A percentile compares a stretch with the other conserved stretches of the same genome.
phyloP scores from a whole-genome alignment of 2,113 vertebrate genomes.

The Epinephelus fuscoguttatus region DNA sequence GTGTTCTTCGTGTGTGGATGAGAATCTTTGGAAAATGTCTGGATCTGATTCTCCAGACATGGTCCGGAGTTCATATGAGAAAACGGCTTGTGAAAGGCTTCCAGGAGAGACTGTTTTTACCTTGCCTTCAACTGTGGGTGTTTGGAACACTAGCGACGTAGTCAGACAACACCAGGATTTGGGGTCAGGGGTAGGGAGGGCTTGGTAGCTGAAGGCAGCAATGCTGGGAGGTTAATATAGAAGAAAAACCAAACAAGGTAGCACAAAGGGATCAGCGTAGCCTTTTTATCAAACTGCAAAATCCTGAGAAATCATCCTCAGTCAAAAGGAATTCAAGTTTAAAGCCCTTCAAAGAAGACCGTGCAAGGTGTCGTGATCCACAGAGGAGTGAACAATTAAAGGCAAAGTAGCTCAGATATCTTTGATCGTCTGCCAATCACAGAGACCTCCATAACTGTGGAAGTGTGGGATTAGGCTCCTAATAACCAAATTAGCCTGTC shows the following conservation, averaged over 20 bases:
- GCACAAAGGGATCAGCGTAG: background rate
- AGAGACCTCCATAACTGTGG: constrained; percentile 1
- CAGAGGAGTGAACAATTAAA: background rate
- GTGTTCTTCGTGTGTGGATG: too few species aligned
- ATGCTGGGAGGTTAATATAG: background rate
- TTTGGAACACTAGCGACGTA: too few species aligned
- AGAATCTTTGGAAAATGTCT: too few species aligned
- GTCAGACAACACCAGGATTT: too few species aligned
- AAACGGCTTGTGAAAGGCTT: too few species aligned
- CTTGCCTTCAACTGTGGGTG: too few species aligned
- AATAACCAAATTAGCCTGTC: constrained; percentile 15
- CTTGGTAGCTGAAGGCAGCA: background rate
- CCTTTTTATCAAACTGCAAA: constrained; percentile 34
- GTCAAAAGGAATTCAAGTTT: constrained; percentile 33
- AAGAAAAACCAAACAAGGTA: constrained; percentile 28
- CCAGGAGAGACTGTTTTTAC: too few species aligned
- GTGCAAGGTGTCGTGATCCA: background rate
- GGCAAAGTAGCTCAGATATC: constrained; percentile 23
- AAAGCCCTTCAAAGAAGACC: constrained; percentile 29
- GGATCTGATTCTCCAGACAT: too few species aligned
- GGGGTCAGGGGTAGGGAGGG: background rate
- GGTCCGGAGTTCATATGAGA: too few species aligned
- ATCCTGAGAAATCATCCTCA: constrained; percentile 23
- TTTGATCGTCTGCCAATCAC: constrained; percentile 57
- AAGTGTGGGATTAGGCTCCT: constrained; percentile 23